Percentiles rank a stretch among this genome's conserved stretches.
Conservation (phyloP, 2,113 vertebrate genomes). For the Vulpes ferrilata region DNA sequence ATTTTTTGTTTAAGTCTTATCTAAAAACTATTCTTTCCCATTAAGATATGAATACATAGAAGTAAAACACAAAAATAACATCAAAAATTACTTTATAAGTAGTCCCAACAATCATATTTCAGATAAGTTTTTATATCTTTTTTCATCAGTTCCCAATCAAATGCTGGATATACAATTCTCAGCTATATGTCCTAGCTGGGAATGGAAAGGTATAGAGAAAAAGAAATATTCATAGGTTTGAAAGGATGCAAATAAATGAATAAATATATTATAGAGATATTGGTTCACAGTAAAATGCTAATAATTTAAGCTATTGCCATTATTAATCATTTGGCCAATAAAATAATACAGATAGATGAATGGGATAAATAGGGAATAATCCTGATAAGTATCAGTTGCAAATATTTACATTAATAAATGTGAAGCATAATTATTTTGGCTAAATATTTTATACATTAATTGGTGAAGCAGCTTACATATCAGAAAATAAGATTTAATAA, state of each 20-base stretch:
- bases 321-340: neutral
- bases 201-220: neutral
- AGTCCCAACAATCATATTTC: neutral
- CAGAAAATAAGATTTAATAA: neutral
- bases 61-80: neutral
- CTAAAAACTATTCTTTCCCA: neutral
- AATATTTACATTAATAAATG: neutral
- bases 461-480: neutral
- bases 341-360: neutral
- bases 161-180: neutral
- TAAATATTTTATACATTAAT: neutral
- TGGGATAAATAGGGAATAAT: neutral
- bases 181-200: neutral
- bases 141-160: neutral
- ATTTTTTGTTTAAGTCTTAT: neutral
- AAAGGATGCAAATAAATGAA: neutral
- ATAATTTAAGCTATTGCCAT: neutral
- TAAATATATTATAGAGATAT: neutral
- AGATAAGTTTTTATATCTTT: neutral
- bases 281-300: neutral
- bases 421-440: neutral
- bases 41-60: neutral
- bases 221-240: neutral
- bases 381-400: neutral
- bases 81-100: neutral